Conservation (phyloP, 1,140 invertebrate genomes). For the Saccostrea glomerata region DNA sequence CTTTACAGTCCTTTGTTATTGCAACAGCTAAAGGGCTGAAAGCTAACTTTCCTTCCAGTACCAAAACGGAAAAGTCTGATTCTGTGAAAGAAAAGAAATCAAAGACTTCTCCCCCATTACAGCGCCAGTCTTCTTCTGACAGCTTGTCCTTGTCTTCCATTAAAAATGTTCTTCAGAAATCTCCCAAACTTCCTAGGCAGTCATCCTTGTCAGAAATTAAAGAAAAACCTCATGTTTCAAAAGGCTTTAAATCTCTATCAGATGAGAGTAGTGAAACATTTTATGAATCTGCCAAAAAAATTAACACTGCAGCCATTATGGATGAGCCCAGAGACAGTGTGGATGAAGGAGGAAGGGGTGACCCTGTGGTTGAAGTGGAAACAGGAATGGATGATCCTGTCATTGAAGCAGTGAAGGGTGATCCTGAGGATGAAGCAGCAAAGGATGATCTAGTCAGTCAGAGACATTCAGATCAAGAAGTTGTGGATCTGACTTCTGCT, state of each 20-base stretch:
- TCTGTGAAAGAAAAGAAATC: conserved; percentile 33
- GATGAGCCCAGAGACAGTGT: background rate
- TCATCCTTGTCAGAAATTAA: conserved; percentile 36
- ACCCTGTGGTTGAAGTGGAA: background rate
- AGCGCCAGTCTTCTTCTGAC: conserved; percentile 25
- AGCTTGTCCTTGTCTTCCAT: conserved; percentile 27
- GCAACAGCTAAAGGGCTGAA: conserved; percentile 44
- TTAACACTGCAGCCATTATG: background rate
- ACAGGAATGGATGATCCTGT: too few species aligned
- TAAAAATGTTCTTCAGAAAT: conserved; percentile 28
- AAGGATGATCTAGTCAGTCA: background rate
- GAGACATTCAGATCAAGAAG: background rate
- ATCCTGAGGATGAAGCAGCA: too few species aligned
- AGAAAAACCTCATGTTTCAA: conserved; percentile 5
- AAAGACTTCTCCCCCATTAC: conserved; percentile 28
- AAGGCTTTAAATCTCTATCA: conserved; percentile 1
- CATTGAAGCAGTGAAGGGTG: too few species aligned
- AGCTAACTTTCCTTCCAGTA: conserved; percentile 37
- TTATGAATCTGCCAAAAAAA: conserved; percentile 30
- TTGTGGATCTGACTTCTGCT: background rate
- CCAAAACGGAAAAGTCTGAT: conserved; percentile 19
- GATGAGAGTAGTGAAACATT: background rate
- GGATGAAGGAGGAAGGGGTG: background rate
- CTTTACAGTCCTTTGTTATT: conserved; percentile 46
- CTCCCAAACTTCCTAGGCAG: conserved; percentile 26